Evolutionary conservation across 2,113 vertebrate genomes (phyloP).

Genomic region (Microcebus lehilahytsara): DNA sequence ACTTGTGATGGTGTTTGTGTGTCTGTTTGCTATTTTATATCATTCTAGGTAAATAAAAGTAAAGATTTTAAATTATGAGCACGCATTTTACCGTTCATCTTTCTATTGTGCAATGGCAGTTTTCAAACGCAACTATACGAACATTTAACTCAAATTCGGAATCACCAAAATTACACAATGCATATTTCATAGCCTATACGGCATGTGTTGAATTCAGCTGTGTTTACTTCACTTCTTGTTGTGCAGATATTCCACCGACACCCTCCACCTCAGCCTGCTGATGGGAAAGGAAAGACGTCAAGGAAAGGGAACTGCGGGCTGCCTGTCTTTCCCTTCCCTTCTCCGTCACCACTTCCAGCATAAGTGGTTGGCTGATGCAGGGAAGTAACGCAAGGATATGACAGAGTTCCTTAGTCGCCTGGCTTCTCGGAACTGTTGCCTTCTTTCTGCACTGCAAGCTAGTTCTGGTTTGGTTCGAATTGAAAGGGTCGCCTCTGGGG

Average conservation of each 20-base stretch:
- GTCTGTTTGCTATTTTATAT: neutral
- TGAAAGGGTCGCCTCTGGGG: neutral
- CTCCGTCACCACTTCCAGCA: neutral
- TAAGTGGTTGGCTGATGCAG: neutral
- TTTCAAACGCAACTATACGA: neutral
- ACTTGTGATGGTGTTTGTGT: neutral
- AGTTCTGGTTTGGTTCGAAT: neutral
- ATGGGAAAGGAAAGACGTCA: neutral
- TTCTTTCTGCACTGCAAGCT: neutral
- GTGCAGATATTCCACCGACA: neutral
- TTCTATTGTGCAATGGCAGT: neutral
- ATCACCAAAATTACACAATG: neutral
- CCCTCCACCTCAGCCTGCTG: neutral
- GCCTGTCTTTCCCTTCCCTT: neutral
- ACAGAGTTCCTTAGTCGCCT: neutral
- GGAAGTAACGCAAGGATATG: neutral
- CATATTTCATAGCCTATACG: neutral
- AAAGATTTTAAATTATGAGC: neutral
- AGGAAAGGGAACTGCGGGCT: neutral
- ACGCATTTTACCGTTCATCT: neutral
- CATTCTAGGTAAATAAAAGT: constrained; percentile 15
- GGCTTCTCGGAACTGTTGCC: neutral
- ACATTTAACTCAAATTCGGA: neutral
- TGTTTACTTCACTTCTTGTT: neutral
- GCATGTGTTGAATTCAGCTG: neutral